Evolutionary conservation across 1,140 invertebrate genomes (phyloP), one percentile per base, ranked within the genome.

Genomic region (Tribolium castaneum): DNA sequence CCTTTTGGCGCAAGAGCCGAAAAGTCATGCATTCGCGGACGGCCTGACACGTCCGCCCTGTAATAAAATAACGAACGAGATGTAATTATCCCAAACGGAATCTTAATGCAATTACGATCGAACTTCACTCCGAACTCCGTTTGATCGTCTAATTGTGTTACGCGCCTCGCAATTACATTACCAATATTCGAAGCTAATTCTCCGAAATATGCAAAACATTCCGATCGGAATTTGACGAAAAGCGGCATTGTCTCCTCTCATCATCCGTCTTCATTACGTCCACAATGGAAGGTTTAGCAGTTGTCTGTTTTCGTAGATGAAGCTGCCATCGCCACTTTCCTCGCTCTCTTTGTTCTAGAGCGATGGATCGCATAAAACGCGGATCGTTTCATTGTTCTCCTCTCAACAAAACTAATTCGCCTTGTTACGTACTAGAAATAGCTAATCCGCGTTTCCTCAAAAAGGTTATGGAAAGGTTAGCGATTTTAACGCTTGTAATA

Each of bases 221-320:
- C 25, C 25, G 6, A 54, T 54, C 52, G 14, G 14, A 54, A 16
- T 54, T 54, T 54, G 56, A 62, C 13, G 22, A 6, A 10, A 13
- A 62, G 56, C 56, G 22, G 19, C 66, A 71, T 71, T 70, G 82
- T 82, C 78, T 85, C 80, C 79, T 81, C 80, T 80, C 76, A 83
- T 83, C 83, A 85, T 85, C 83, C 74, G 84, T 85, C 84, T 85
- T 85, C 84, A 85, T 85, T 85, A 85, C 78, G 59, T 54, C 73
- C 77, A 84, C 83, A 85, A 85, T 84, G 79, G 82, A 82, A 79
- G 81, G 80, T 78, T 83, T 82, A 75, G 76, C 78, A 77, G 82
- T 82, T 80, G 80, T 82, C 80, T 82, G 82, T 83, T 79, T 77
- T 83, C 82, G 70, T 77, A 80, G 80, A 82, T 81, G 82, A 77